Conservation (phyloP, 2,888 invertebrate genomes). For the Xestia rhomboidea region DNA sequence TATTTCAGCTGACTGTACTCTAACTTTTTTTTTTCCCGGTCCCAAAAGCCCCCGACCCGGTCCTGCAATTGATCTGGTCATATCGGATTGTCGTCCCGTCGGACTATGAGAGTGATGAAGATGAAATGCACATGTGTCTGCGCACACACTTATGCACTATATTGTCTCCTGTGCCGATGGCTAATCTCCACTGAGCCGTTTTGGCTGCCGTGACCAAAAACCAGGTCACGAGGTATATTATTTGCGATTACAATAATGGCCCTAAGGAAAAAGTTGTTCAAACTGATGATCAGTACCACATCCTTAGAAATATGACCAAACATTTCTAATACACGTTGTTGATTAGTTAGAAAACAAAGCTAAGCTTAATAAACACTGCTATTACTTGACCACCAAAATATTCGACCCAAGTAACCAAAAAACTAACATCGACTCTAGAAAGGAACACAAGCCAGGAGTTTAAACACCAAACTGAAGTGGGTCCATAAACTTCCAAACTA, state of each 20-base stretch:
- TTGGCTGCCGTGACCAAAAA: not conserved
- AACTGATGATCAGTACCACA: not conserved
- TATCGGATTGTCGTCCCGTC: not conserved
- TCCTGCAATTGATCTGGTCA: not conserved
- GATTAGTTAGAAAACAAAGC: not conserved
- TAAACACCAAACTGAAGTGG: slow-evolving; percentile 10
- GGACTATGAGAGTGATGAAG: not conserved
- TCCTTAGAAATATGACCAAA: not conserved
- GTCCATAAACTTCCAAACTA: not conserved
- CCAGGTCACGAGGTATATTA: not conserved
- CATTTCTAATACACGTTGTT: not conserved
- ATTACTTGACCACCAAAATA: not conserved
- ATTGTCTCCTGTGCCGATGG: no score
- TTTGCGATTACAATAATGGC: not conserved
- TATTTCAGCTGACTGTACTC: no score
- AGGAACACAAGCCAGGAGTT: not conserved
- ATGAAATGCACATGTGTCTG: not conserved
- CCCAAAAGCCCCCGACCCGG: no score
- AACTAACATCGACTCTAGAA: no score
- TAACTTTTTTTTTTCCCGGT: no score
- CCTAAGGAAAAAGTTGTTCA: not conserved
- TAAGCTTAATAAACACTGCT: not conserved
- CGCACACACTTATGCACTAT: no score
- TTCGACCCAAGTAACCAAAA: not conserved
- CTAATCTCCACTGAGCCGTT: not conserved